Base-by-base conservation (phyloP, 2,797 vertebrate species). In the Pangasius larnaudii region DNA sequence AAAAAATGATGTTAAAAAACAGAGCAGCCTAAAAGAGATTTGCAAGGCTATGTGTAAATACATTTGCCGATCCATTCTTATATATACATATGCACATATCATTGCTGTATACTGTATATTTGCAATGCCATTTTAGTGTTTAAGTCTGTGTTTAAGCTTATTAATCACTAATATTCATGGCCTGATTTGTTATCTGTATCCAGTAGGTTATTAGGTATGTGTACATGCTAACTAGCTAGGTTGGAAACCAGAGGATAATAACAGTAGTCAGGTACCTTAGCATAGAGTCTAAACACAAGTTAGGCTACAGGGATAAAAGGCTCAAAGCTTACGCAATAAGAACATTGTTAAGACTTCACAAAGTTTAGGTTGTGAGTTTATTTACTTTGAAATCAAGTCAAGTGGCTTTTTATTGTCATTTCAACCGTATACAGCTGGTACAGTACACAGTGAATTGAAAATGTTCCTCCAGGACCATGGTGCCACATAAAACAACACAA, bases 11-110 rank as follows among this genome's bases (percentile, higher is more conserved):
- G 9, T 82, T 63, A 19, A 78, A 58, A 83, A 81, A 84, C 63
- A 56, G 59, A 39, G 79, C 24, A 74, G 19, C 91, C 84, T 87
- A 85, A 56, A 88, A 72, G 59, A 88, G 86, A 92, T 42, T 42
- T 42, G 79, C 49, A 53, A 61, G 82, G 63, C 24, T 65, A 3
- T 30, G n/a, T n/a, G 10, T n/a, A 65, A 65, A 65, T 65, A 30
- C 65, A 33, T 67, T 33, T 59, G 58, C 58, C 2, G 6, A 59
- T 59, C 6, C 58, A 59, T 59, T 59, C 58, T 59, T 24, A 67
- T 67, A 33, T 33, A 14, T 14, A 67, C 65, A 67, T 67, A 33
- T 67, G 30, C 1, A 67, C 30, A 67, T 30, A 33, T 33, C 65
- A 67, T 67, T 30, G 65, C 30, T 67, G 65, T 18, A 67, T 33